Conservation (phyloP, 2,888 invertebrate genomes). For the Pseudococcus longispinus region DNA sequence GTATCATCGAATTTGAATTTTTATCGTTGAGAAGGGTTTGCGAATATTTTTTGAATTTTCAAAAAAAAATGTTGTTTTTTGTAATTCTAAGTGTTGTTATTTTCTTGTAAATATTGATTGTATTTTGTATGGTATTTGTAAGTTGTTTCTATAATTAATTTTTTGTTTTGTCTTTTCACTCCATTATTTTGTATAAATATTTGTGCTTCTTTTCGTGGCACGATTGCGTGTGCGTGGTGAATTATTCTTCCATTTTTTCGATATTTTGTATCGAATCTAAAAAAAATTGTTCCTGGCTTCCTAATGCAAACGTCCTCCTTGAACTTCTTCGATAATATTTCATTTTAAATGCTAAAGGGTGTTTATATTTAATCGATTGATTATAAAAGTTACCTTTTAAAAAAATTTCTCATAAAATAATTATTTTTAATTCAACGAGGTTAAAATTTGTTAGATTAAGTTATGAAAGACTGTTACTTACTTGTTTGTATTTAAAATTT, state of each 20-base stretch:
- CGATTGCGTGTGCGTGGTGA: neutral
- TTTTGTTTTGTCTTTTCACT: conserved; percentile 4
- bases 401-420: neutral
- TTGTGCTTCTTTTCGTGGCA: neutral
- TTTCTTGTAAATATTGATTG: conserved; percentile 15
- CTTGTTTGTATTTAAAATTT: neutral
- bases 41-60: neutral
- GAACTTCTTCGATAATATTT: too few species aligned
- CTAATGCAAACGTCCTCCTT: neutral
- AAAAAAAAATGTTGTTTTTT: neutral
- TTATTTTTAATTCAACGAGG: neutral
- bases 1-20: neutral
- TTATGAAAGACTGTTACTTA: neutral
- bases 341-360: neutral
- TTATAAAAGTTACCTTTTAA: neutral
- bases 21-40: neutral
- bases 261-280: neutral
- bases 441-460: neutral
- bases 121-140: neutral
- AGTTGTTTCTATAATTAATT: neutral
- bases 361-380: neutral
- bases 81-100: neutral
- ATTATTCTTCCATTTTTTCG: neutral
- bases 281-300: neutral
- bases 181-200: neutral